Base-by-base conservation (phyloP, 2,888 invertebrate species). In the Sphinx pinastri region DNA sequence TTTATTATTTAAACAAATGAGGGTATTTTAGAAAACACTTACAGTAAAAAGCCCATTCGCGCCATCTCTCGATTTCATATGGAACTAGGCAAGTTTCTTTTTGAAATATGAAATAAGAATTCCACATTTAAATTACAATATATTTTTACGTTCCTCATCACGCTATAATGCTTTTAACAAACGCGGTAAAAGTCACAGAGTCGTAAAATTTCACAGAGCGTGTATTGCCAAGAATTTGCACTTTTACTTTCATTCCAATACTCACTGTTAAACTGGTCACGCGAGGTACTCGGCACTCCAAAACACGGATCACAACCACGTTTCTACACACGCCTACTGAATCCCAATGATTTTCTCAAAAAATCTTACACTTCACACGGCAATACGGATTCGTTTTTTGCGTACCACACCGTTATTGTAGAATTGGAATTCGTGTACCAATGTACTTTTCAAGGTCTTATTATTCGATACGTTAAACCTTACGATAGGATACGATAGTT, bases 191-290 rank as follows among this genome's bases (percentile, higher is more conserved):
- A 60, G 45, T 60, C 47, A 16, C 19, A 6, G 19, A 25, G 11
- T 11, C 16, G 45, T 60, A 47, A 60, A 49, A 49, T 49, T 63
- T 49, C 63, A 49, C 63, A 19, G 25, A 25, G 19, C 19, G 47
- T 47, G 16, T 49, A 60, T 38, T 38, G n/a, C 13, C 45, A 63
- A 49, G 63, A 49, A 63, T 63, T 16, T 63, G 45, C 71, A 86
- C 87, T 87, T 86, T 87, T 88, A 88, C 88, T 87, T 88, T 87
- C 77, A 69, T 19, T 16, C 16, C 38, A 10, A 80, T 85, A 88
- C 87, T 87, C 79, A 88, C 88, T 73, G 70, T 76, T 75, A 79
- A 79, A 84, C 84, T 81, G 79, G 85, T 82, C 78, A 77, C 72
- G 72, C 84, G 78, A 85, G 79, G 79, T 74, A 80, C 38, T 38